phyloP scores from a whole-genome alignment of 1,140 invertebrate genomes.

The Antheraea mylitta region DNA sequence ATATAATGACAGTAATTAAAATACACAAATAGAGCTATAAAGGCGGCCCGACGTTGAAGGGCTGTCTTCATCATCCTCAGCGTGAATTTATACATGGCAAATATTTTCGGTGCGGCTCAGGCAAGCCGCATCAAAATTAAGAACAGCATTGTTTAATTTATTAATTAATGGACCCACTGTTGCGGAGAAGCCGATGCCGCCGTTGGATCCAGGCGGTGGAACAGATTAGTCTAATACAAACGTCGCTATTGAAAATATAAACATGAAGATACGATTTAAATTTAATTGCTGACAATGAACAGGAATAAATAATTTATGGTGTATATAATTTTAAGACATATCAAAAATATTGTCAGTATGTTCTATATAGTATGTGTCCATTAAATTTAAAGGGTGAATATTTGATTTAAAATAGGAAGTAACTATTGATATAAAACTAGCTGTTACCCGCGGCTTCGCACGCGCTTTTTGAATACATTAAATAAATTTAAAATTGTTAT shows the following conservation, averaged over 20 bases:
- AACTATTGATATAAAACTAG: too few relatives aligned
- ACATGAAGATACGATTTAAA: background rate
- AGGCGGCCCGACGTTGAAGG: slow-evolving; percentile 72
- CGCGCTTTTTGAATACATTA: too few relatives aligned
- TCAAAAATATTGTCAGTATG: background rate
- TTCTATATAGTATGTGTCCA: too few relatives aligned
- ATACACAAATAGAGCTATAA: slow-evolving; percentile 81
- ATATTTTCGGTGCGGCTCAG: slow-evolving; percentile 71
- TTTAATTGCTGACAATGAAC: slow-evolving; percentile 4
- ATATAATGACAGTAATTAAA: slow-evolving; percentile 81
- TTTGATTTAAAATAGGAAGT: too few relatives aligned
- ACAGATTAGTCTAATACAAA: slow-evolving; percentile 27
- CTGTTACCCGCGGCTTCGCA: too few relatives aligned
- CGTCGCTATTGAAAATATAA: slow-evolving; percentile 10
- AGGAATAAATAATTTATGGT: background rate
- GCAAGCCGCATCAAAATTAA: slow-evolving; percentile 58
- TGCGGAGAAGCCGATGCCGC: slow-evolving; percentile 49
- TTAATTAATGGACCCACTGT: slow-evolving; percentile 74
- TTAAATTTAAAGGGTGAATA: too few relatives aligned
- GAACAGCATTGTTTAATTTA: slow-evolving; percentile 74
- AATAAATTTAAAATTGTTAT: too few relatives aligned
- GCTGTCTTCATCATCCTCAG: slow-evolving; percentile 74
- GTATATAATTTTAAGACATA: background rate
- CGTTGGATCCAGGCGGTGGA: slow-evolving; percentile 32
- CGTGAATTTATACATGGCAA: slow-evolving; percentile 76